Base-by-base conservation (phyloP, 2,113 vertebrate species). In the Malurus cyaneus region DNA sequence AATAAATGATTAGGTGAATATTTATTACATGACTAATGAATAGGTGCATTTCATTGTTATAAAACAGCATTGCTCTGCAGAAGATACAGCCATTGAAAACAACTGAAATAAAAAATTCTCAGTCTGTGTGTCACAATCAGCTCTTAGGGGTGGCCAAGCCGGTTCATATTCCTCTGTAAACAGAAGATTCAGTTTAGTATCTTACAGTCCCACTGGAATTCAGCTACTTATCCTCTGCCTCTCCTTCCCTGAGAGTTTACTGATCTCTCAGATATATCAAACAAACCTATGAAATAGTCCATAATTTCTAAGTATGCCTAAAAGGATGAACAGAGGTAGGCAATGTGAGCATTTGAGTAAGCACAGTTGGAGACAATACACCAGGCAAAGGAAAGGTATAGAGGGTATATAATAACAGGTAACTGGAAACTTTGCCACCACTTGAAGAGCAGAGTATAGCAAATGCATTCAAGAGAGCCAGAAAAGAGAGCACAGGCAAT, bases 31-130 rank as follows among this genome's bases (percentile, higher is more conserved):
- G 17, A 50, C 28, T 66, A 60, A 59, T 46, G 31, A 54, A 80
- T 32, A 53, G 18, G 9, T 0, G 0, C 12, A 50, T 14, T 50
- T 74, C 25, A 36, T 7, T 79, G 13, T 23, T 36, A 36, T 32
- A 71, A 50, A 90, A 73, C 9, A 90, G 32, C 29, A 21, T 90
- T 85, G 21, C 10, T 76, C 23, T 76, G 16, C 1, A 2, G 53
- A 92, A 74, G 16, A 36, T 41, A 70, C 19, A 76, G 25, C 13
- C 12, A 46, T 49, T 54, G 61, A 82, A 66, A 85, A 74, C 18
- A 85, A 71, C 29, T 42, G 70, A 79, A 79, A 66, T 41, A 25
- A 81, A 81, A 92, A 66, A 29, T n/a, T 6, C 3, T 62, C 4
- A 25, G 8, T 24, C 5, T 0, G 1, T 39, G 34, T 67, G 47